A percentile compares a stretch with the other conserved stretches of the same genome.
Conservation (phyloP, 2,888 invertebrate genomes). For the Prosopocoilus inquinatus region DNA sequence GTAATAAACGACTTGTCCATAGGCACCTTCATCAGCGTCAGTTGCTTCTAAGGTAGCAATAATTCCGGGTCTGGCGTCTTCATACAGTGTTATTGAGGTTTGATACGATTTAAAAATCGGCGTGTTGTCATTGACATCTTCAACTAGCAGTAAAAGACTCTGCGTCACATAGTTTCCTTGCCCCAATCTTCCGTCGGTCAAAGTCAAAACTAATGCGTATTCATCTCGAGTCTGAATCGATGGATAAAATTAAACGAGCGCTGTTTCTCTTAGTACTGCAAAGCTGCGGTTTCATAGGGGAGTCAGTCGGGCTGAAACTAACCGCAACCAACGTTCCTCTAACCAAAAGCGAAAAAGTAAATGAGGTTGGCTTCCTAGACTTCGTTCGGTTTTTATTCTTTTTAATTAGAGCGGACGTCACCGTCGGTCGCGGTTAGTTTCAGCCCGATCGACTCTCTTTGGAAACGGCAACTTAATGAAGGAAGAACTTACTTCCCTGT, state of each 20-base stretch:
- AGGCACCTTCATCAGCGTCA: conserved; percentile 88
- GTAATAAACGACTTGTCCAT: conserved; percentile 88
- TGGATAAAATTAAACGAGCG: too few species aligned
- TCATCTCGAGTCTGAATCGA: conserved; percentile 73
- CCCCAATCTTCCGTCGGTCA: conserved; percentile 84
- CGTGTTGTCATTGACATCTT: conserved; percentile 90
- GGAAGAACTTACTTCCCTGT: conserved; percentile 71
- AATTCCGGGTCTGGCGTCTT: conserved; percentile 74
- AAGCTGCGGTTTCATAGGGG: too few species aligned
- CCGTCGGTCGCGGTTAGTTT: too few species aligned
- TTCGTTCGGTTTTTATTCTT: too few species aligned
- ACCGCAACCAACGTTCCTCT: too few species aligned
- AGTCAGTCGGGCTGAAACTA: too few species aligned
- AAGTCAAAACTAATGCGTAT: conserved; percentile 82
- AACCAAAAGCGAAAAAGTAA: too few species aligned
- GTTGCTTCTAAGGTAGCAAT: conserved; percentile 81
- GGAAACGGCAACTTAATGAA: too few species aligned
- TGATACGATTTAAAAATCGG: conserved; percentile 85
- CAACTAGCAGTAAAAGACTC: conserved; percentile 82
- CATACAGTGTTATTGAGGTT: conserved; percentile 75
- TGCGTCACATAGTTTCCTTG: conserved; percentile 88
- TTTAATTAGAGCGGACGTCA: too few species aligned
- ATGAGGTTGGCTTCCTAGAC: too few species aligned
- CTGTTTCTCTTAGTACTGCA: too few species aligned
- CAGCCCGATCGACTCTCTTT: too few species aligned